Base-by-base conservation (phyloP, 1,140 invertebrate genomes). In the Drosophila novamexicana region DNA sequence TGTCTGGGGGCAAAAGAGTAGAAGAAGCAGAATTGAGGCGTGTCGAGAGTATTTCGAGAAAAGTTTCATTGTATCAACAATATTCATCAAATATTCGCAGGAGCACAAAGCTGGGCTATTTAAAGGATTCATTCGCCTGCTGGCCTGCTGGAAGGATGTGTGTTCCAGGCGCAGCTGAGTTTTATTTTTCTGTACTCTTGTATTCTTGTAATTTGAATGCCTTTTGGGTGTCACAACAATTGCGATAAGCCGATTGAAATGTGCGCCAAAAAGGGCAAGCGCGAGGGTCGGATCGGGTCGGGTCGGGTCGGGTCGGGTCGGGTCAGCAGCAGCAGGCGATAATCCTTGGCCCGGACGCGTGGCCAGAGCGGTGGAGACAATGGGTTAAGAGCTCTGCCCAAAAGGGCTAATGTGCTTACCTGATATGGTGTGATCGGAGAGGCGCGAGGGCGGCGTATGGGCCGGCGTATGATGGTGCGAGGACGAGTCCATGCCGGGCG, bases 391-490 rank as follows among this genome's bases (percentile, higher is more conserved):
- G 49, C 22, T 52, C 7, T 29, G 22, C 4, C 22, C 2, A 22
- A 29, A 34, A 52, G 29, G 49, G 49, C 49, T 34, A 52, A 34
- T 36, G 56, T 32, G 49, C 89, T 91, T 78, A 92, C 91, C 91
- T 73, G 91, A 92, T 61, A 92, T 91, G 53, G 90, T 84, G 68
- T 92, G 92, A 62, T 93, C 93, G 42, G 93, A 92, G 53, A 93
- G 88, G 16, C 92, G 80, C 39, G 92, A 90, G 83, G 95, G 91
- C 92, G 95, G 86, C 90, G 95, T 92, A 89, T 96, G 93, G 90
- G 95, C 93, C 90, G 95, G 92, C 84, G 95, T 92, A 92, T 96
- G 93, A 81, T 88, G 92, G 70, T 94, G 93, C 42, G 93, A 92
- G 40, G 91, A 92, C 22, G 92, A 88, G 68, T 92, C 91, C 77